Evolutionary conservation across 2,113 vertebrate species (phyloP).

Genomic region (Lepus europaeus): DNA sequence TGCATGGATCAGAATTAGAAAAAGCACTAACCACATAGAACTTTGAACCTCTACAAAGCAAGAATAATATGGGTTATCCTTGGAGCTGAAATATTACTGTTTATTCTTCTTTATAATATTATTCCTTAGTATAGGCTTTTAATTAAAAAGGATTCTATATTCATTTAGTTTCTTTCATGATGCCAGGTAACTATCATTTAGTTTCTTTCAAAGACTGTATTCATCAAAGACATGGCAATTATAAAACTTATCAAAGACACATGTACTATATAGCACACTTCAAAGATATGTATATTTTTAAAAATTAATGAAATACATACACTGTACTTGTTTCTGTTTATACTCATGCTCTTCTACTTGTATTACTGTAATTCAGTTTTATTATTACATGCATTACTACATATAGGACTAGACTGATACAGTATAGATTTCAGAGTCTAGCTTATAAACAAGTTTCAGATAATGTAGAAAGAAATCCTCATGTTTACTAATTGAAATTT

Average conservation of each 20-base stretch:
- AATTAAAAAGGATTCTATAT: background rate
- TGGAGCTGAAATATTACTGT: background rate
- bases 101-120: background rate
- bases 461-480: conserved; percentile 22
- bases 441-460: conserved; percentile 20
- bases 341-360: background rate
- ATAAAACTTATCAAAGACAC: background rate
- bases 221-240: background rate
- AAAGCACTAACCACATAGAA: conserved; percentile 9
- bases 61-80: conserved; percentile 52
- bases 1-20: background rate
- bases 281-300: background rate
- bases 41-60: conserved; percentile 19
- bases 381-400: background rate
- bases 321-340: background rate
- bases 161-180: no score
- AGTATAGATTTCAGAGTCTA: background rate
- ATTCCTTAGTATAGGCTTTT: background rate
- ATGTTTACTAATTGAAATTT: background rate
- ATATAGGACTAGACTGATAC: background rate
- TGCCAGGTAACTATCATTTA: background rate
- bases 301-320: conserved; percentile 11
- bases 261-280: background rate
- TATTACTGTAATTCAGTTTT: background rate
- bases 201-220: conserved; percentile 21